A percentile compares a stretch with the other conserved stretches of the same genome.
phyloP scores from a whole-genome alignment of 2,797 vertebrate species.

The Antrozous pallidus region DNA sequence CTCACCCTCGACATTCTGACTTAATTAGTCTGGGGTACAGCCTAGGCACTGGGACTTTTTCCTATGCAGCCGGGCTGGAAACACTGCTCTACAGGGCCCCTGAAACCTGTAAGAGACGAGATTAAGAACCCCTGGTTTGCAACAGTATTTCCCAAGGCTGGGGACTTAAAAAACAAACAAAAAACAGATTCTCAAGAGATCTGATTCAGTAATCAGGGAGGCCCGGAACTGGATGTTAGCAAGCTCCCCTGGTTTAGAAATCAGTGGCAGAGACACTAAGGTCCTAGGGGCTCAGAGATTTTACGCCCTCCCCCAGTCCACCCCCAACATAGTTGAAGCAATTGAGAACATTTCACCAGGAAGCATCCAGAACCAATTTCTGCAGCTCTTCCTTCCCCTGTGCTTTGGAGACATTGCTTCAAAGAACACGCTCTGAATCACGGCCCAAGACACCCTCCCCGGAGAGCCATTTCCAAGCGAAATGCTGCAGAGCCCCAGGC shows the following conservation, averaged over 20 bases:
- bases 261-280: background rate
- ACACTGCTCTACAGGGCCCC: background rate
- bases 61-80: background rate
- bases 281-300: slow-evolving; percentile 41
- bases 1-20: background rate
- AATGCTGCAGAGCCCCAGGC: slow-evolving; percentile 22
- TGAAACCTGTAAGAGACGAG: background rate
- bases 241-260: slow-evolving; percentile 60
- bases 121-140: slow-evolving; percentile 9
- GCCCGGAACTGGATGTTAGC: slow-evolving; percentile 40
- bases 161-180: background rate
- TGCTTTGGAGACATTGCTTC: slow-evolving; percentile 56
- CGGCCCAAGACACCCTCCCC: slow-evolving; percentile 37
- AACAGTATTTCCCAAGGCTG: slow-evolving; percentile 7
- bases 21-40: background rate
- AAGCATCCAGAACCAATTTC: slow-evolving; percentile 73
- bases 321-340: slow-evolving; percentile 58
- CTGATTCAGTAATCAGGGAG: slow-evolving; percentile 52
- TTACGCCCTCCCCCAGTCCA: background rate
- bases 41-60: background rate
- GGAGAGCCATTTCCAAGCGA: background rate
- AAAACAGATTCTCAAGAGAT: background rate
- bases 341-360: slow-evolving; percentile 57
- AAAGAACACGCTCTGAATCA: slow-evolving; percentile 49
- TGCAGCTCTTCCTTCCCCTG: slow-evolving; percentile 65